These are phyloP conservation scores for Drosophila malerkotliana DNA, from an alignment of 1,140 invertebrate species.

Conservation along the genomic window DNA sequence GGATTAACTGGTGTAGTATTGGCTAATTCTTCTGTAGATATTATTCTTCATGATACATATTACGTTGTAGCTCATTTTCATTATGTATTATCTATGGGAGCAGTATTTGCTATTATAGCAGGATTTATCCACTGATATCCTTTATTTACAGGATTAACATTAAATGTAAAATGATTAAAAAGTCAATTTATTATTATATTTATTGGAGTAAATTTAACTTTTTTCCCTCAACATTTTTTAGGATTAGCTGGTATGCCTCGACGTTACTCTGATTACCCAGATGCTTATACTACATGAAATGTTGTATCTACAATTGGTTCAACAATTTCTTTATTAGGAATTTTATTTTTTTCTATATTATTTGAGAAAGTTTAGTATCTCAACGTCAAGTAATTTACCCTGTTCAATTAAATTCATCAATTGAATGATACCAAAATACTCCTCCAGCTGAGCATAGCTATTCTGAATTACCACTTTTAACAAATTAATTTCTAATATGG, in stretches of 20 bases:
- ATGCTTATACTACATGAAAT: conserved; percentile 88
- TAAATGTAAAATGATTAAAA: conserved; percentile 86
- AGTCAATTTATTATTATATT: conserved; percentile 87
- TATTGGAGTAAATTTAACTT: conserved; percentile 90
- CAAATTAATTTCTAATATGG: conserved; percentile 85
- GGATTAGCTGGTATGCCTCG: conserved; percentile 90
- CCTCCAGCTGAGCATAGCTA: conserved; percentile 86
- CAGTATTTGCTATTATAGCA: conserved; percentile 89
- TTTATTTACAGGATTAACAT: conserved; percentile 86
- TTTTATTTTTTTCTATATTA: conserved; percentile 85
- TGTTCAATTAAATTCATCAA: conserved; percentile 84
- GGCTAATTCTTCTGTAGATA: conserved; percentile 89
- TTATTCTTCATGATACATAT: conserved; percentile 89
- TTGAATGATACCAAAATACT: conserved; percentile 86
- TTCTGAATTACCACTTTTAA: conserved; percentile 85
- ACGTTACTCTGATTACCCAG: conserved; percentile 89
- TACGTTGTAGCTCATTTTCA: conserved; percentile 92
- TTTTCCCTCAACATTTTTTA: conserved; percentile 91
- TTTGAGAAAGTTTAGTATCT: conserved; percentile 83
- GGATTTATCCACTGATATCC: conserved; percentile 88
- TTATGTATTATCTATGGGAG: conserved; percentile 88
- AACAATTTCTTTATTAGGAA: conserved; percentile 85
- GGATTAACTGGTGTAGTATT: conserved; percentile 85
- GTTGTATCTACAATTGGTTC: conserved; percentile 87
- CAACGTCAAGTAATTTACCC: conserved; percentile 84